Evolutionary conservation across 2,888 invertebrate genomes (phyloP).

Genomic region (Ectobius pallidus): DNA sequence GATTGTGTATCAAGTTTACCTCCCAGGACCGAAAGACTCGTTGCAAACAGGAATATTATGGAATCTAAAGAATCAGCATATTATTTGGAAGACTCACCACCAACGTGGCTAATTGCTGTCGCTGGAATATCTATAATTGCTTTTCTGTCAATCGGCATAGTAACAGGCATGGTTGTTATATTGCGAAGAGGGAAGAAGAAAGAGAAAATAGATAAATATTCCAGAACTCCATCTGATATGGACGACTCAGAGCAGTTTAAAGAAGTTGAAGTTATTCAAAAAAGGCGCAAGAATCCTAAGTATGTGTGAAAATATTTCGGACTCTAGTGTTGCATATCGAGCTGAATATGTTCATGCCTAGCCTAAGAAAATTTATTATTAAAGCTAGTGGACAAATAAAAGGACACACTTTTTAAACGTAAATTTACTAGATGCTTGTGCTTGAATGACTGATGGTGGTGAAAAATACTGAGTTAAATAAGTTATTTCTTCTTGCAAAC

Average conservation of each 20-base stretch:
- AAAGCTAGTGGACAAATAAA: no score
- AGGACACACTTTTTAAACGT: no score
- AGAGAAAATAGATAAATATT: neutral
- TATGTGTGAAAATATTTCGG: no score
- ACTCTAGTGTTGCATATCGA: no score
- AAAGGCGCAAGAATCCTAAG: neutral
- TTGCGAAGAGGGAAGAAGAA: neutral
- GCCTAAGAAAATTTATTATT: no score
- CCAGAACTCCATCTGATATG: neutral
- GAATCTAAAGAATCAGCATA: no score
- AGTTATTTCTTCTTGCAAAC: no score
- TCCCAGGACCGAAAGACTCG: neutral
- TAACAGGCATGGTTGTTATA: neutral
- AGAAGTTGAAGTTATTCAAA: neutral
- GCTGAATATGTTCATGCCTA: no score
- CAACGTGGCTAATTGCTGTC: conserved; percentile 1
- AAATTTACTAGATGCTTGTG: no score
- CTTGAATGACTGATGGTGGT: no score
- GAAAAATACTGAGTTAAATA: no score
- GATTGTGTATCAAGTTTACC: conserved; percentile 55
- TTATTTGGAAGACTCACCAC: conserved; percentile 13
- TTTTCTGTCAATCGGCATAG: neutral
- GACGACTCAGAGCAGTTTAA: neutral
- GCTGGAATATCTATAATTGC: neutral
- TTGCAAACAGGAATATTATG: no score